Conservation (phyloP, 2,113 vertebrate species). For the Erythrocercus mccallii region DNA sequence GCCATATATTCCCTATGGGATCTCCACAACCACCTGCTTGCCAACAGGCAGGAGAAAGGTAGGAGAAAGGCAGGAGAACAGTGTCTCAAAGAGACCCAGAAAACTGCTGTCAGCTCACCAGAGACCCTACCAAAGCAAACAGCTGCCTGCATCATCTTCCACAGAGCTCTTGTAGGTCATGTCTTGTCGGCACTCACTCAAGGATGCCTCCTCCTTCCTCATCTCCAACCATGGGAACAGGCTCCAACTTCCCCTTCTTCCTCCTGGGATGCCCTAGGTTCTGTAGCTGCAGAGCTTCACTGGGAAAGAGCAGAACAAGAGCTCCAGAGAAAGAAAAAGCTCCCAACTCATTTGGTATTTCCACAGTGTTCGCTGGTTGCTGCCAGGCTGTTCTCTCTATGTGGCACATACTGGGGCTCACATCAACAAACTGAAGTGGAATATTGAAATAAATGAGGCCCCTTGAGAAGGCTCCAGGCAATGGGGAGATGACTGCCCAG, state of each 20-base stretch:
- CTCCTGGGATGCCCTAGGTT: not conserved
- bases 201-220: not conserved
- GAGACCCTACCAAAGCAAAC: not conserved
- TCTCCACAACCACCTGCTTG: not conserved
- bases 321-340: not conserved
- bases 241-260: not conserved
- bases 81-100: not conserved
- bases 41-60: not conserved
- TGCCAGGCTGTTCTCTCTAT: not conserved
- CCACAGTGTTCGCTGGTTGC: not conserved
- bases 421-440: not conserved
- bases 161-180: not conserved
- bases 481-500: not conserved
- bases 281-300: not conserved
- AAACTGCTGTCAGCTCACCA: not conserved
- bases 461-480: not conserved
- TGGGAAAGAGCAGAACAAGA: not conserved
- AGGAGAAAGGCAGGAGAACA: not conserved
- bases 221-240: not conserved
- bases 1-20: not conserved
- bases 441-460: not conserved
- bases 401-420: fast-evolving
- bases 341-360: not conserved
- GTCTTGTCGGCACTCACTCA: not conserved
- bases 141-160: not conserved